Conservation (phyloP, 2,113 vertebrate species). For the Setophaga petechia region DNA sequence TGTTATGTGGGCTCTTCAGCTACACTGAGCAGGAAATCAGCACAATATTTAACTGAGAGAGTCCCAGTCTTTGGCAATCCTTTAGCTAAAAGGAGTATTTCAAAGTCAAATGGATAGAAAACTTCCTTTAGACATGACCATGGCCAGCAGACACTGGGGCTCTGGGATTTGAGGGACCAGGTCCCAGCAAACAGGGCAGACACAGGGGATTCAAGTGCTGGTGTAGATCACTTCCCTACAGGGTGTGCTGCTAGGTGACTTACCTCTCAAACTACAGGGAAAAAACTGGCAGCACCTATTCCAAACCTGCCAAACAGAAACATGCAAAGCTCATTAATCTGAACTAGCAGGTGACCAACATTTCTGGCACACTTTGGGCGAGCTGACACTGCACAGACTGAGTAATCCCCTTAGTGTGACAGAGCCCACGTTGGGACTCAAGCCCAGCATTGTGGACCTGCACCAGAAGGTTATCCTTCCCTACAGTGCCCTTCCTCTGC, state of each 20-base stretch:
- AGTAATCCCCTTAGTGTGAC: not conserved
- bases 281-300: not conserved
- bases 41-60: not conserved
- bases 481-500: not conserved
- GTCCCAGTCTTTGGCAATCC: not conserved
- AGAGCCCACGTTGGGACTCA: accelerated
- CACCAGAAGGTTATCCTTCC: not conserved
- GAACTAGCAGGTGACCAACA: not conserved
- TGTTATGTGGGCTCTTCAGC: not conserved
- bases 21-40: not conserved
- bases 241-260: too few relatives aligned
- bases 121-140: not conserved
- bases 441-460: not conserved
- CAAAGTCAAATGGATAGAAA: not conserved
- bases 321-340: not conserved
- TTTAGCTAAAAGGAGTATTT: not conserved
- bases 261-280: not conserved
- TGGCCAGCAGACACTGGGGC: not conserved
- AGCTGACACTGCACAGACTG: not conserved
- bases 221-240: accelerated
- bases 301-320: not conserved
- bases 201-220: not conserved
- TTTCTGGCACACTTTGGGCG: not conserved
- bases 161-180: not conserved
- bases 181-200: not conserved